Base-by-base conservation (phyloP, 2,113 vertebrate genomes). In the Archilochus colubris region DNA sequence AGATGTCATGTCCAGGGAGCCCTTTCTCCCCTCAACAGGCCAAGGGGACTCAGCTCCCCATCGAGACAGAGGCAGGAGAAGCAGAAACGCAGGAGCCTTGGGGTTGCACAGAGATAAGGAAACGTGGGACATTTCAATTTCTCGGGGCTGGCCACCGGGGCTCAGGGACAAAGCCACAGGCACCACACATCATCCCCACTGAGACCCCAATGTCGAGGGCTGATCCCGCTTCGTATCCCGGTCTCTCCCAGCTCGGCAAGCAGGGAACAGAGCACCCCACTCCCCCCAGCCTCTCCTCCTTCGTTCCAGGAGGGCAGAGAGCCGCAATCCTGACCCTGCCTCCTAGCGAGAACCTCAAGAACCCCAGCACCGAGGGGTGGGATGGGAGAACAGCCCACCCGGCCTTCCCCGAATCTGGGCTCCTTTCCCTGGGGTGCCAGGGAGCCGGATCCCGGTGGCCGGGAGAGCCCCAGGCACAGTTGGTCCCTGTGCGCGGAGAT, bases 331-430 rank as follows among this genome's bases (percentile, higher is more conserved):
- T 1, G 1, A 2, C 9, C 40, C 54, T 28, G 67, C 13, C 2
- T 38, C 51, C 67, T 36, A 10, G 0, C 1, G 3, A 38, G 51
- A 55, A 69, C n/a, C 79, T 23, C 59, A 4, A 67, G 33, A 53
- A 12, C 48, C 8, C 1, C 50, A 17, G 66, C 74, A 10, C 46
- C 3, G 8, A 43, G 40, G 44, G 44, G 5, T 8, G 6, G 17
- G 40, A 36, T 2, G 40, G 38, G 23, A 75, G 51, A 10, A 14
- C 40, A 54, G 59, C 55, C 40, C 79, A 43, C 7, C 16, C 10
- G 0, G 80, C 15, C 2, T 3, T 36, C 7, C 67, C 46, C 6
- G 0, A 19, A 27, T 0, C 2, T 0, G 19, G 38, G 25, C 24
- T 43, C 20, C 1, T 36, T 55, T 63, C 53, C 31, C 31, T 13